Conservation (phyloP, 2,888 invertebrate species). For the Callosobruchus maculatus region DNA sequence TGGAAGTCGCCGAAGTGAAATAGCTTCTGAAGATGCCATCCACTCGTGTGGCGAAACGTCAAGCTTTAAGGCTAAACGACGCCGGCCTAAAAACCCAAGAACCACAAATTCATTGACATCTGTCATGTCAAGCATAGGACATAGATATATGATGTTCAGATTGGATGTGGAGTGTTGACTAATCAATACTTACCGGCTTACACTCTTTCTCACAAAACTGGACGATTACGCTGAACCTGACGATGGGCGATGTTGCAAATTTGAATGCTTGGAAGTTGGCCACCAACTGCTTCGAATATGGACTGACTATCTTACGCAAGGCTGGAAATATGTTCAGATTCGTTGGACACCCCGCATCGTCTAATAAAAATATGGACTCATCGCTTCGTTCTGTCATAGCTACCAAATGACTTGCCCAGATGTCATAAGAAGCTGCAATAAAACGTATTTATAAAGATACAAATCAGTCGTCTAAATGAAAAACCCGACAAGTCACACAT, state of each 20-base stretch:
- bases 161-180: not conserved
- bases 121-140: no score
- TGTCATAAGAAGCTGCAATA: conserved; percentile 53
- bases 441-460: no score
- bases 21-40: no score
- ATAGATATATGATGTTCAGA: no score
- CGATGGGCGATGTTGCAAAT: conserved; percentile 78
- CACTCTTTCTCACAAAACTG: conserved; percentile 75
- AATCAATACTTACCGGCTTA: conserved; percentile 5
- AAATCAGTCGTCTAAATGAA: no score
- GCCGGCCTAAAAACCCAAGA: no score
- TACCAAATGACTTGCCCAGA: conserved; percentile 74
- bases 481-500: no score
- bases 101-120: no score
- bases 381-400: conserved; percentile 74
- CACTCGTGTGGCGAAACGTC: no score
- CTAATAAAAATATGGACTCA: conserved; percentile 70
- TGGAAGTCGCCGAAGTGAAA: no score
- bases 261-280: conserved; percentile 80
- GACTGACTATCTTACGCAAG: conserved; percentile 44
- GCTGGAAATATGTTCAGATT: conserved; percentile 58
- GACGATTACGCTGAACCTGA: conserved; percentile 77
- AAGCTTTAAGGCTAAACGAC: no score
- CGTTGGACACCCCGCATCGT: conserved; percentile 76
- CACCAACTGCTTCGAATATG: conserved; percentile 49